phyloP scores from a whole-genome alignment of 2,797 vertebrate genomes.

The Hippopotamyrus pictus region DNA sequence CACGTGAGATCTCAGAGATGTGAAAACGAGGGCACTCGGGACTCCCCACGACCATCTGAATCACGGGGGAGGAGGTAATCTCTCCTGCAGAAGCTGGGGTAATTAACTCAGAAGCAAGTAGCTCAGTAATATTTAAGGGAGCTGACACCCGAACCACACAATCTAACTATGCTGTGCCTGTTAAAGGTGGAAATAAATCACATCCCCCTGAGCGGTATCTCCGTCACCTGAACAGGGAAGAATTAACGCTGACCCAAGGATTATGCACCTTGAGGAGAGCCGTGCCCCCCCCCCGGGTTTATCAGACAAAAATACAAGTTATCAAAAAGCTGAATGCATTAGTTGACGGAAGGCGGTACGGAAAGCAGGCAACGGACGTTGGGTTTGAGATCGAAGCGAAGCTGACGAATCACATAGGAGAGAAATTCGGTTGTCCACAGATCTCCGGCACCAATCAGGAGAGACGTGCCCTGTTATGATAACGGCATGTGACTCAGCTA shows the following conservation, averaged over 20 bases:
- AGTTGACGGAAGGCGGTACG: neutral
- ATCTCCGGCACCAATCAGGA: neutral
- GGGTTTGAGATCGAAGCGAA: neutral
- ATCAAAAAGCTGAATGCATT: neutral
- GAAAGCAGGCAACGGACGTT: neutral
- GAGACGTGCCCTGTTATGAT: neutral
- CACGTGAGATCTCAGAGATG: neutral
- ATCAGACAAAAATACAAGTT: neutral
- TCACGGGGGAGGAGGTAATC: neutral
- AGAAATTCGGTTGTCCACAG: neutral
- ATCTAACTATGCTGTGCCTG: neutral
- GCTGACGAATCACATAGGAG: neutral
- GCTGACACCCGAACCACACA: neutral
- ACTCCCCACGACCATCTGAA: neutral
- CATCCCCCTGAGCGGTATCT: neutral
- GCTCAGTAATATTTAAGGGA: constrained; percentile 9
- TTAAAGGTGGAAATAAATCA: neutral
- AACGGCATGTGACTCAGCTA: neutral
- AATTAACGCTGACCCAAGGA: neutral
- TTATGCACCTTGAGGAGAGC: neutral
- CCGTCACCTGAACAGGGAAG: neutral
- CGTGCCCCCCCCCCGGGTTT: neutral
- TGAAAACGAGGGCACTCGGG: neutral
- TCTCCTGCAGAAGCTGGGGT: neutral
- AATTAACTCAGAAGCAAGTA: neutral